Evolutionary conservation across 2,113 vertebrate genomes (phyloP).

Genomic region (Chaenocephalus aceratus): DNA sequence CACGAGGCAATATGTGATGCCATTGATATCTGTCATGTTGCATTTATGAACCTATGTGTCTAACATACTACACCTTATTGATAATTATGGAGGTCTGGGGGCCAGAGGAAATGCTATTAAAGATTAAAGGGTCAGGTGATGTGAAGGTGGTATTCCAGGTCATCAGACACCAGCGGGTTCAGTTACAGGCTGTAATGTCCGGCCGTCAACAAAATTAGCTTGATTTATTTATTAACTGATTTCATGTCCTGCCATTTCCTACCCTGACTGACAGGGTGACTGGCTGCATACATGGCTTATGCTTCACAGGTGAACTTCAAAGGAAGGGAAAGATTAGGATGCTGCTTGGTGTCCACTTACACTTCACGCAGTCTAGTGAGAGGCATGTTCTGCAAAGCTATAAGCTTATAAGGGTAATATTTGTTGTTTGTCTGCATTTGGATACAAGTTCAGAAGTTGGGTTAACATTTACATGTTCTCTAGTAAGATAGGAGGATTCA

Average conservation of each 20-base stretch:
- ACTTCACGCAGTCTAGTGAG: conserved; percentile 22
- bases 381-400: background rate
- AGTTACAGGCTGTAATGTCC: conserved; percentile 81
- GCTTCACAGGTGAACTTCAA: conserved; percentile 61
- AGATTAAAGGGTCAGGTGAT: conserved; percentile 82
- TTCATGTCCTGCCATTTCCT: conserved; percentile 74
- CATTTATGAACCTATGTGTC: conserved; percentile 56
- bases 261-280: conserved; percentile 34
- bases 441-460: background rate
- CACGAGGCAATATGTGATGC: conserved; percentile 18
- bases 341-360: conserved; percentile 41
- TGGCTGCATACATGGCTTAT: conserved; percentile 31
- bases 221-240: conserved; percentile 86
- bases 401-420: background rate
- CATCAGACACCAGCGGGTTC: conserved; percentile 80
- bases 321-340: conserved; percentile 45
- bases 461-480: background rate
- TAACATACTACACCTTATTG: conserved; percentile 71
- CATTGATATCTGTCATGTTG: conserved; percentile 58
- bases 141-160: conserved; percentile 81
- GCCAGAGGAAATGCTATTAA: conserved; percentile 80
- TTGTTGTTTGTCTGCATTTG: conserved; percentile 6
- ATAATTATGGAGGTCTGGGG: conserved; percentile 64
- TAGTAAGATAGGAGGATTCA: background rate
- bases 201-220: conserved; percentile 82